Base-by-base conservation (phyloP, 2,888 invertebrate species). In the Oligia fasciuncula region DNA sequence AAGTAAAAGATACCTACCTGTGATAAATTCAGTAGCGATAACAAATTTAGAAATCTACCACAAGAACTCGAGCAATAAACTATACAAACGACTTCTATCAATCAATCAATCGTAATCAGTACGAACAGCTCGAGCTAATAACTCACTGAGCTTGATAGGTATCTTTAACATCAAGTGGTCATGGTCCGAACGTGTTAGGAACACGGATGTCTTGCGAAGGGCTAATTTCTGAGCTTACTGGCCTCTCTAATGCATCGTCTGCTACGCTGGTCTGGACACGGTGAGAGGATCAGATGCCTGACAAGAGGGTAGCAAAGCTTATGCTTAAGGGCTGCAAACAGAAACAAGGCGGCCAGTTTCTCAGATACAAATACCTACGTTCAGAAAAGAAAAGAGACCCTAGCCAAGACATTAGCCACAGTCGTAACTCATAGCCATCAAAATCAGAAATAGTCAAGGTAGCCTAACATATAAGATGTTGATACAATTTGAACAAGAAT, bases 41-140 rank as follows among this genome's bases (percentile, higher is more conserved):
- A 66, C 51, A 17, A 29, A 60, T 73, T 69, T 81, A 81, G 84
- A 83, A 83, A 83, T 83, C 81, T 6, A 62, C 19, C 13, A 51
- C 4, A 51, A 77, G 49, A 77, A 71, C 49, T 77, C 57, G 62
- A 63, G 19, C 43, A 68, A 80, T 70, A 69, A 82, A 65, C 19
- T 57, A 51, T 23, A 17, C 17, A 8, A 35, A 75, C 68, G 46
- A 76, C 66, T 70, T 76, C 65, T 62, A 63, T 62, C 68, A 57
- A 83, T 78, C 83, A 68, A 57, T 76, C 63, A 43, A 9, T 43
- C 6, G 49, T 17, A 77, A 72, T 77, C 49, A 72, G 35, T 70
- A 66, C 35, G 5, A 51, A 13, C 19, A 43, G 13, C 14, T 51
- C 3, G 2, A 57, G 6, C 40, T 43, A 49, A 23, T 43, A 11